Evolutionary conservation across 2,797 vertebrate species (phyloP).

Genomic region (Psittacula derbiana): DNA sequence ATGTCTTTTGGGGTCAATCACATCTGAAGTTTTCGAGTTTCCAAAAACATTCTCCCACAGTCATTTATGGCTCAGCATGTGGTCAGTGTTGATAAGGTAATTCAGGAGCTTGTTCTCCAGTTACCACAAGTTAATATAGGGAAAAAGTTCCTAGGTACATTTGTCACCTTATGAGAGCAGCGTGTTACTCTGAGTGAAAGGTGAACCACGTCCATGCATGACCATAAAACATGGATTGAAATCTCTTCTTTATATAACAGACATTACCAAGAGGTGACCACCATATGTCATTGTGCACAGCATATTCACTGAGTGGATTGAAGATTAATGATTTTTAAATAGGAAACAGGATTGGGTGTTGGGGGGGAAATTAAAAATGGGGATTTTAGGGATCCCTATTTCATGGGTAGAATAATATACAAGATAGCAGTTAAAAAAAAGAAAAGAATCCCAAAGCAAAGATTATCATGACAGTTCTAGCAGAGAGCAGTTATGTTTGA

Average conservation of each 20-base stretch:
- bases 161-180: neutral
- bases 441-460: neutral
- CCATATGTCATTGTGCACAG: neutral
- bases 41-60: neutral
- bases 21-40: neutral
- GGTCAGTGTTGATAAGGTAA: slow-evolving; percentile 4
- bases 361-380: neutral
- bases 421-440: neutral
- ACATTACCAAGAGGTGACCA: neutral
- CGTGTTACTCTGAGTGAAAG: slow-evolving; percentile 2
- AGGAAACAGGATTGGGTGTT: neutral
- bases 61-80: neutral
- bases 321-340: neutral
- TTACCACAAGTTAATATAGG: neutral
- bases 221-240: neutral
- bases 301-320: neutral
- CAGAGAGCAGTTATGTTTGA: neutral
- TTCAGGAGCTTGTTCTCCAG: neutral
- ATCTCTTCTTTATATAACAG: slow-evolving; percentile 21
- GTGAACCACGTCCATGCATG: neutral
- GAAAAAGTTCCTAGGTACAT: neutral
- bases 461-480: neutral
- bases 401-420: neutral
- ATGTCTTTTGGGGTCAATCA: neutral
- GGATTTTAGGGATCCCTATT: neutral